A percentile compares a stretch with the other conserved stretches of the same genome.
These are phyloP conservation scores for Pseudeuparius sepicola DNA, from an alignment of 2,888 invertebrate species.

Conservation along the genomic window DNA sequence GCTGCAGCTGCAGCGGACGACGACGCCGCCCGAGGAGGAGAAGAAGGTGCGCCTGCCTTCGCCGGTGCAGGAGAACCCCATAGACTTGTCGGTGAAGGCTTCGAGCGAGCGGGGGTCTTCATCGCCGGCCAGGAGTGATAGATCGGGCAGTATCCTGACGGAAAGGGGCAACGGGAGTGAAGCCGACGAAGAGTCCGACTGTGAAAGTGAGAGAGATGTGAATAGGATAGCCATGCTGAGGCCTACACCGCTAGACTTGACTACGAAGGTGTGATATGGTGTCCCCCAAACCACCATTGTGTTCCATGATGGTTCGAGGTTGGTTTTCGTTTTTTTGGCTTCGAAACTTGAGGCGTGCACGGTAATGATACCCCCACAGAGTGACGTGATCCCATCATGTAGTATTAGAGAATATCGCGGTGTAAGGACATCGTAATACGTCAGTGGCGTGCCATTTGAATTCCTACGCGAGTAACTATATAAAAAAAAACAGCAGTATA, in stretches of 20 bases:
- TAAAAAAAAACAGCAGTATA: too few species aligned
- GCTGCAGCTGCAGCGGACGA: constrained; percentile 54
- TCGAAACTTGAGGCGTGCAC: too few species aligned
- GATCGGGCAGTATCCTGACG: constrained; percentile 30
- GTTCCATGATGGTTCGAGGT: too few species aligned
- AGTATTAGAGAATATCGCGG: too few species aligned
- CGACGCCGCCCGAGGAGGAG: constrained; percentile 19
- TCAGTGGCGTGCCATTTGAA: too few species aligned
- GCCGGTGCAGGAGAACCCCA: constrained; percentile 62
- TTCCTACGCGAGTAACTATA: too few species aligned
- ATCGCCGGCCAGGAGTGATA: constrained; percentile 34
- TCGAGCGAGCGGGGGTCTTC: constrained; percentile 42
- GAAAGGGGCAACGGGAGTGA: constrained; percentile 39
- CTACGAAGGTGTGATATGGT: constrained; percentile 63
- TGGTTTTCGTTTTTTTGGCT: too few species aligned
- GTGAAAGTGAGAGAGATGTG: constrained; percentile 39
- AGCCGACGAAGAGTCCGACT: constrained; percentile 45
- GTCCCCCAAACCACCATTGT: too few species aligned
- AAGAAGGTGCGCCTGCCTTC: constrained; percentile 21
- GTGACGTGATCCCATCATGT: too few species aligned
- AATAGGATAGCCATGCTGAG: constrained; percentile 38
- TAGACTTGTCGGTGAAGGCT: constrained; percentile 69
- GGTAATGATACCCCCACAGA: too few species aligned
- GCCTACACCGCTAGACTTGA: constrained; percentile 50
- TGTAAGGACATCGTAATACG: too few species aligned